Conservation (phyloP, 2,113 vertebrate genomes). For the Corapipo altera region DNA sequence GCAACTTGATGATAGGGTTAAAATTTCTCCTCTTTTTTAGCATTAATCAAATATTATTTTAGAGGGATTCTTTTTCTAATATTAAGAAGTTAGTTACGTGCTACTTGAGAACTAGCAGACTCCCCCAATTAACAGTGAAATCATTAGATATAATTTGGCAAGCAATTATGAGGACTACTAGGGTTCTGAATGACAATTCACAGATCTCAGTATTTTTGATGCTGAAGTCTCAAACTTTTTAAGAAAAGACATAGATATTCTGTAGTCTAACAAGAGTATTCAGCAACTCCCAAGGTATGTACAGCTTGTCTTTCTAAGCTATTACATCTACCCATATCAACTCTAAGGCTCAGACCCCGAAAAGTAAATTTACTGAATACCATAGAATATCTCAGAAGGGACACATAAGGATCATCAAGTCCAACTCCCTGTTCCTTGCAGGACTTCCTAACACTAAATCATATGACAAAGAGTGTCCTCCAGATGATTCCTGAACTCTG, state of each 20-base stretch:
- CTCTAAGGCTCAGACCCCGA: not conserved
- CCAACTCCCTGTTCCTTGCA: not conserved
- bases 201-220: not conserved
- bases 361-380: not conserved
- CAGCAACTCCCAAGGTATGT: not conserved
- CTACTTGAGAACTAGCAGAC: not conserved
- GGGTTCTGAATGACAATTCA: not conserved
- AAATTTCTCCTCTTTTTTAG: not conserved
- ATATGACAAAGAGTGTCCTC: not conserved
- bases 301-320: not conserved
- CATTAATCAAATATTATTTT: not conserved
- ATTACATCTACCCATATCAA: not conserved
- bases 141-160: not conserved
- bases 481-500: not conserved
- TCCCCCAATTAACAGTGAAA: not conserved
- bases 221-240: not conserved
- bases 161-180: not conserved
- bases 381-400: not conserved
- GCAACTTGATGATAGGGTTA: rapidly evolving
- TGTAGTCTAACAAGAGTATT: not conserved
- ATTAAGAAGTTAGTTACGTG: not conserved
- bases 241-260: not conserved
- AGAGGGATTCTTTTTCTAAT: not conserved
- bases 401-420: not conserved
- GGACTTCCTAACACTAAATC: not conserved